These are phyloP conservation scores for Muschampia plurimacula DNA, from an alignment of 2,888 invertebrate species.

Conservation along the genomic window DNA sequence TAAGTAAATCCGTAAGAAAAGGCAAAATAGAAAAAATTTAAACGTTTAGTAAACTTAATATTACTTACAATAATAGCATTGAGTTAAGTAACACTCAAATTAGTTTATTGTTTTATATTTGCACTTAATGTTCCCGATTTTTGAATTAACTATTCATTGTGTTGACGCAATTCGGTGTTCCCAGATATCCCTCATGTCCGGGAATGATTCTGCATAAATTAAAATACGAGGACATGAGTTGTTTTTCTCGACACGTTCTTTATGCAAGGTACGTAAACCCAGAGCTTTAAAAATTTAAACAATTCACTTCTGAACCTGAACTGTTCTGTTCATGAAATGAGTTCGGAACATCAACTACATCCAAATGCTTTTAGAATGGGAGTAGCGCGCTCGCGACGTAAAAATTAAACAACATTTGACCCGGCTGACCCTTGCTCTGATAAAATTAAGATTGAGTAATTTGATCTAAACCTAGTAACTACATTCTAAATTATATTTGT, in stretches of 20 bases:
- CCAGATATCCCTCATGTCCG: neutral
- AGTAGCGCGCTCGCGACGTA: constrained; percentile 47
- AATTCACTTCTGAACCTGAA: neutral
- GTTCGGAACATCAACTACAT: neutral
- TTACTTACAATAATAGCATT: too few relatives aligned
- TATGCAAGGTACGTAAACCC: neutral
- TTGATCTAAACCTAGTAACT: neutral
- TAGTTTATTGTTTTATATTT: neutral
- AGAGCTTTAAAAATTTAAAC: neutral
- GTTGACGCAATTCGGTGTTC: neutral
- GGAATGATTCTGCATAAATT: neutral
- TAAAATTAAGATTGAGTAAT: constrained; percentile 56
- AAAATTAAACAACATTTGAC: constrained; percentile 73
- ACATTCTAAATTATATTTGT: too few relatives aligned
- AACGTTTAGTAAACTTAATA: too few relatives aligned
- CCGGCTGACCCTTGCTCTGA: constrained; percentile 58
- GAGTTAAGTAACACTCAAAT: too few relatives aligned
- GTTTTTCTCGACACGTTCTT: neutral
- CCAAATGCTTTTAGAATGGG: constrained; percentile 1
- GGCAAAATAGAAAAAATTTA: too few relatives aligned
- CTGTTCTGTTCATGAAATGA: neutral
- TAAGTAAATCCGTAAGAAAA: too few relatives aligned
- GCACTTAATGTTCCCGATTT: neutral
- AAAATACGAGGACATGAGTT: neutral
- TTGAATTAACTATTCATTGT: neutral